Evolutionary conservation across 2,797 vertebrate genomes (phyloP), one percentile per base, ranked within the genome.

Genomic region (Glyptemys insculpta): DNA sequence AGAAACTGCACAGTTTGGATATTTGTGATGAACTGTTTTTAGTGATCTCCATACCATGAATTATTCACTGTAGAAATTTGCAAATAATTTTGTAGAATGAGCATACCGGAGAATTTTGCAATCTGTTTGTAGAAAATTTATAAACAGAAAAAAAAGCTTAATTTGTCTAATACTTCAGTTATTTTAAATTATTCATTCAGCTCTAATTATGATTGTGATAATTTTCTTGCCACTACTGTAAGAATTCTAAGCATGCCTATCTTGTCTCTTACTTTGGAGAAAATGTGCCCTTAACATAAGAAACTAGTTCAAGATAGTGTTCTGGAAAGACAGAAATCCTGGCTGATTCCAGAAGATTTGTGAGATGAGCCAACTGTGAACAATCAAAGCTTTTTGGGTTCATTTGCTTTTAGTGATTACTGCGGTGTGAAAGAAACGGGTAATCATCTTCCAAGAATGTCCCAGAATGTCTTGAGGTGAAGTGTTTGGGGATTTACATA

Each of bases 1-100:
- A 82, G 79, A 88, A 88, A 83, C 27, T 87, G 86, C 53, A 80
- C 93, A 76, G 68, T 89, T 86, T 86, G 84, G 87, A 85, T 95
- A 91, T 83, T 83, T 89, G 47, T 92, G 87, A 91, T 95, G 81
- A 94, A 91, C 83, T 50, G 83, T 83, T 96, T 86, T 96, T 94
- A 95, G 89, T 93, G 89, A 90, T 31, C 23, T 92, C 81, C 78
- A 89, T 72, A 56, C 68, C 0, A 0, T 68, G 76, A 85, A 88
- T 44, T 88, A 87, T 23, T 91, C 44, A n/a, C 83, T 88, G 76
- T 89, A 93, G 86, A 83, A 84, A 92, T 8, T 1, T 81, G 81
- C 88, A 93, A 94, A 85, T 95, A 93, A 87, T 7, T 79, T 89
- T 59, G 5, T 91, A 76, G 89, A 86, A 88, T 83, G 76, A 50